Conservation (phyloP, 2,888 invertebrate species). For the Pheosia gnoma region DNA sequence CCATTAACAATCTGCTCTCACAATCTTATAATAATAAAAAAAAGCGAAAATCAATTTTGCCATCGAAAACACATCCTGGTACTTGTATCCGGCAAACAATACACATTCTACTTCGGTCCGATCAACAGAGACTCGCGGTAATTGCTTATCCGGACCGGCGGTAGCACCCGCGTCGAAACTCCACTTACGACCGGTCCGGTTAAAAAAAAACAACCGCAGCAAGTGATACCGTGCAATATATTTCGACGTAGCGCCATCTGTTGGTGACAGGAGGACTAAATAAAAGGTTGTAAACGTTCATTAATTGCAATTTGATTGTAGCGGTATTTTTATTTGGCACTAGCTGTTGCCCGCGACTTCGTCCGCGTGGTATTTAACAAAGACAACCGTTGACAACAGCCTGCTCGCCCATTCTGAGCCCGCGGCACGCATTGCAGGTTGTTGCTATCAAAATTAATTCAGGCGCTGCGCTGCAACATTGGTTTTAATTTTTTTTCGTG, state of each 20-base stretch:
- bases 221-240: slow-evolving; percentile 28
- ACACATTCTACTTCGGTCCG: slow-evolving; percentile 20
- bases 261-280: slow-evolving; percentile 12
- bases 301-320: slow-evolving; percentile 1
- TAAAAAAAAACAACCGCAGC: slow-evolving; percentile 24
- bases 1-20: neutral
- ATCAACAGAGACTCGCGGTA: slow-evolving; percentile 38
- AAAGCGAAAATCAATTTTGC: neutral
- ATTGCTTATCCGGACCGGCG: slow-evolving; percentile 24
- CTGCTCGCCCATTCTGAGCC: too few species aligned
- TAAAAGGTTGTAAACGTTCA: neutral
- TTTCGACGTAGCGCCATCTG: slow-evolving; percentile 20
- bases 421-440: too few species aligned
- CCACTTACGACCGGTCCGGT: slow-evolving; percentile 31
- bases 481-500: too few species aligned
- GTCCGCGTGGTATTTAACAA: too few species aligned
- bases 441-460: too few species aligned
- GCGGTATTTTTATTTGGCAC: too few species aligned
- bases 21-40: neutral
- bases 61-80: slow-evolving; percentile 1
- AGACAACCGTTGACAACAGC: too few species aligned
- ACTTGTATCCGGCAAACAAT: slow-evolving; percentile 22
- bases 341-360: too few species aligned
- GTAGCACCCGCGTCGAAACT: slow-evolving; percentile 1
- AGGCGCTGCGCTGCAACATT: too few species aligned